Base-by-base conservation (phyloP, 2,113 vertebrate genomes). In the Sturnus vulgaris region DNA sequence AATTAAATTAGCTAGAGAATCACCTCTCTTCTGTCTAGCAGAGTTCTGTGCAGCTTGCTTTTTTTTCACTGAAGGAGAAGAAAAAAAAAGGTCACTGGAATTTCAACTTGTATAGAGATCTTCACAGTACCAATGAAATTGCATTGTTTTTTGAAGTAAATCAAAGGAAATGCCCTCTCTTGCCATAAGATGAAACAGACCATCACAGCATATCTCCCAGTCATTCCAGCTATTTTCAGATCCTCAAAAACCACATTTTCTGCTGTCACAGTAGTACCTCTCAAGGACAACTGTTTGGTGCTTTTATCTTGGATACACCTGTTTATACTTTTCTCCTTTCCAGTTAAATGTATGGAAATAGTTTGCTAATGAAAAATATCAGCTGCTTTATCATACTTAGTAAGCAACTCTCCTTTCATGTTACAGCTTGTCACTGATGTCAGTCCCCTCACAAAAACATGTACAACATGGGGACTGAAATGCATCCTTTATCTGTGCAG, bases 1-100 rank as follows among this genome's bases (percentile, higher is more conserved):
- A 35, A 97, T 84, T 35, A 98, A 92, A 42, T 96, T 95, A 39
- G 33, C 11, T 44, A 87, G 75, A 65, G 77, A 88, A 69, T 70
- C 46, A 30, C 27, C 90, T 37, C 61, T 93, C 70, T 79, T 96
- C 40, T 90, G 92, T 66, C 95, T 93, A 42, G 91, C 52, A 84
- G 92, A 49, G 60, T 19, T 69, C 63, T 50, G 60, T 14, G 81
- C 40, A 87, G 84, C 88, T 76, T 89, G 86, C 78, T 96, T 97
- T 92, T 96, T 97, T 97, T 97, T 98, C 82, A 91, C 98, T 98
- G 61, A 46, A 46, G 8, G 15, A 28, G 66, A 8, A 59, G 60
- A 39, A 46, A 66, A 69, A 60, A 63, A 92, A 39, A 4, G 4
- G 4, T n/a, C 13, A 61, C 0, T 81, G 68, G 53, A 73, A 93